A percentile compares a stretch with the other conserved stretches of the same genome.
These are phyloP conservation scores for Macrobrachium nipponense DNA, from an alignment of 1,140 invertebrate species.

Conservation along the genomic window DNA sequence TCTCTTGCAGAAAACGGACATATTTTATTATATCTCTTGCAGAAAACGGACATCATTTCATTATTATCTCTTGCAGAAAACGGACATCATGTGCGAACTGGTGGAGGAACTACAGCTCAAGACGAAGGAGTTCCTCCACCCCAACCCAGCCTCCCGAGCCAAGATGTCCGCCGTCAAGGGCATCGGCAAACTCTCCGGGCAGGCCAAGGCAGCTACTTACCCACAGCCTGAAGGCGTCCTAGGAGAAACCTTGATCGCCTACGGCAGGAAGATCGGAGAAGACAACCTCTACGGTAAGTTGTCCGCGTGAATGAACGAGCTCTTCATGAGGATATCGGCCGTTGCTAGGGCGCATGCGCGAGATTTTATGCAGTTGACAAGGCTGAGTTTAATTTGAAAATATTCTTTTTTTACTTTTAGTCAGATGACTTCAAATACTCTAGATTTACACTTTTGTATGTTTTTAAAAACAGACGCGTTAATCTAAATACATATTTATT, in stretches of 20 bases:
- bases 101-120: slow-evolving; percentile 95
- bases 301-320: background rate
- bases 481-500: too few species aligned
- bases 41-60: slow-evolving; percentile 97
- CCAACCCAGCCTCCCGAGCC: slow-evolving; percentile 94
- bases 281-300: slow-evolving; percentile 88
- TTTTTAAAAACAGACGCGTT: too few species aligned
- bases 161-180: slow-evolving; percentile 95
- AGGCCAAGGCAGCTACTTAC: slow-evolving; percentile 80
- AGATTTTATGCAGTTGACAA: too few species aligned
- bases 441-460: too few species aligned
- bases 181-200: slow-evolving; percentile 75
- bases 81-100: slow-evolving; percentile 93
- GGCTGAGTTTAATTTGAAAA: too few species aligned
- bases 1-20: too few species aligned
- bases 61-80: slow-evolving; percentile 79
- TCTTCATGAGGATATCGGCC: background rate
- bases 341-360: background rate
- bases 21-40: slow-evolving; percentile 67
- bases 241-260: slow-evolving; percentile 95
- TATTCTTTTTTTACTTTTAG: too few species aligned
- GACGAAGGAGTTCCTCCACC: slow-evolving; percentile 99
- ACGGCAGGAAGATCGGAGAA: slow-evolving; percentile 95
- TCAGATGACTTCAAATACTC: too few species aligned
- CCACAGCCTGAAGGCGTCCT: slow-evolving; percentile 98